These are phyloP conservation scores for Fistularia commersonii DNA, from an alignment of 2,797 vertebrate genomes.

Conservation along the genomic window DNA sequence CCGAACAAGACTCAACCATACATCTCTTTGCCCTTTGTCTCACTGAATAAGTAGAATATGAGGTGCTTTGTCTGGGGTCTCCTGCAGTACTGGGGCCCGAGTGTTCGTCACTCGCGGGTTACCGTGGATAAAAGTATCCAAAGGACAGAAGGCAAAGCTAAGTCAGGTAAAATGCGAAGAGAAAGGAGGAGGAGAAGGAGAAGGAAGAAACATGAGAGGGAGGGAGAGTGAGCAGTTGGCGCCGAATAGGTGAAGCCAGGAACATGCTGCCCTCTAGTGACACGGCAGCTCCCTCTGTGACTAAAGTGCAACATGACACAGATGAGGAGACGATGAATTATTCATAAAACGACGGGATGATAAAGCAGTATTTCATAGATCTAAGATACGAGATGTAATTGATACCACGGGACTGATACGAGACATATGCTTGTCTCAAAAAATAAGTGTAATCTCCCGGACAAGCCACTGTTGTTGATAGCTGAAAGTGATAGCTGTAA, in stretches of 20 bases:
- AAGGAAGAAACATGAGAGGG: background rate
- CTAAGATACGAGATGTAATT: slow-evolving; percentile 41
- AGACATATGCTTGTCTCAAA: slow-evolving; percentile 3
- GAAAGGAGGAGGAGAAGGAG: background rate
- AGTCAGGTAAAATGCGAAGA: background rate
- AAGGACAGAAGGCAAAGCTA: background rate
- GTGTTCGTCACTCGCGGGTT: too few relatives aligned
- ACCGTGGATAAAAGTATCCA: background rate
- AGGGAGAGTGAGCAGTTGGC: background rate
- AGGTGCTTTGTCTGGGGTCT: background rate
- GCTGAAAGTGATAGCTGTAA: slow-evolving; percentile 10
- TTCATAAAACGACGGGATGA: slow-evolving; percentile 45
- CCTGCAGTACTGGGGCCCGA: too few relatives aligned
- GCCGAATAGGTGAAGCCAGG: slow-evolving; percentile 18
- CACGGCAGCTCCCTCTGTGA: slow-evolving; percentile 7
- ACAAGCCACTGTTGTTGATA: slow-evolving; percentile 26
- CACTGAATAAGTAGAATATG: too few relatives aligned
- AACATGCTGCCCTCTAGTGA: slow-evolving; percentile 71
- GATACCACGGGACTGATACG: slow-evolving; percentile 29
- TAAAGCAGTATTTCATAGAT: slow-evolving; percentile 51
- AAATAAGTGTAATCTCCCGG: slow-evolving; percentile 8
- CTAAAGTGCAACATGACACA: slow-evolving; percentile 13
- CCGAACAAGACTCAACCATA: too few relatives aligned
- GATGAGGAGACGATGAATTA: slow-evolving; percentile 40
- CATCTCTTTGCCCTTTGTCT: too few relatives aligned